Evolutionary conservation across 2,888 invertebrate species (phyloP).

Genomic region (Phaonia tiefii): DNA sequence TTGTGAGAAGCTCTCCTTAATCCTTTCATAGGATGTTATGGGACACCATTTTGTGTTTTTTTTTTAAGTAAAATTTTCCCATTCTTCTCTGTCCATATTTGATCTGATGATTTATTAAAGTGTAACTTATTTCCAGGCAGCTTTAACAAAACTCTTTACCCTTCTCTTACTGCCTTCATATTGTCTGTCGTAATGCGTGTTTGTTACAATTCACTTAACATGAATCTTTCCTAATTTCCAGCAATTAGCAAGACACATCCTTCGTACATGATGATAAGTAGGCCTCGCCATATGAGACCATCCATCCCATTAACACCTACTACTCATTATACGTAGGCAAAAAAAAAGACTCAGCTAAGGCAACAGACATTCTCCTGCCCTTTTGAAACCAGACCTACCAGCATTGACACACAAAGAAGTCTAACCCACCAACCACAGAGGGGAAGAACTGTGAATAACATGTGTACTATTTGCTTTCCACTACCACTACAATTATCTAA

Average conservation of each 20-base stretch:
- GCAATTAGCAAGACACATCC: slow-evolving; percentile 45
- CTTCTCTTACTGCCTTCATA: no score
- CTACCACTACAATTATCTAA: neutral
- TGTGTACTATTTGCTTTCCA: neutral
- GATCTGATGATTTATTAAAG: no score
- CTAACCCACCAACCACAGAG: neutral
- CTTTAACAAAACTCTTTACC: no score
- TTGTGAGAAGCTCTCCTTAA: no score
- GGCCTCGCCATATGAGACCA: neutral
- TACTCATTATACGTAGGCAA: slow-evolving; percentile 15
- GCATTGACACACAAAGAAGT: neutral
- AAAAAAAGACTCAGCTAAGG: neutral
- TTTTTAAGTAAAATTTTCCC: no score
- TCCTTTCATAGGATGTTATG: no score
- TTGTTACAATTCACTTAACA: slow-evolving; percentile 26
- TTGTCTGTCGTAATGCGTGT: neutral
- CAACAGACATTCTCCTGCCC: neutral
- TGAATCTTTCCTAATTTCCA: slow-evolving; percentile 41
- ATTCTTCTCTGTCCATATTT: no score
- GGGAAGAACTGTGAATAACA: neutral
- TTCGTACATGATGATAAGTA: slow-evolving; percentile 13
- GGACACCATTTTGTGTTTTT: no score
- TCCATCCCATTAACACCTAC: slow-evolving; percentile 35
- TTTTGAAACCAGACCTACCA: neutral
- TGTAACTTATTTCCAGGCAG: no score